Base-by-base conservation (phyloP, 2,888 invertebrate species). In the Asteroscopus sphinx region DNA sequence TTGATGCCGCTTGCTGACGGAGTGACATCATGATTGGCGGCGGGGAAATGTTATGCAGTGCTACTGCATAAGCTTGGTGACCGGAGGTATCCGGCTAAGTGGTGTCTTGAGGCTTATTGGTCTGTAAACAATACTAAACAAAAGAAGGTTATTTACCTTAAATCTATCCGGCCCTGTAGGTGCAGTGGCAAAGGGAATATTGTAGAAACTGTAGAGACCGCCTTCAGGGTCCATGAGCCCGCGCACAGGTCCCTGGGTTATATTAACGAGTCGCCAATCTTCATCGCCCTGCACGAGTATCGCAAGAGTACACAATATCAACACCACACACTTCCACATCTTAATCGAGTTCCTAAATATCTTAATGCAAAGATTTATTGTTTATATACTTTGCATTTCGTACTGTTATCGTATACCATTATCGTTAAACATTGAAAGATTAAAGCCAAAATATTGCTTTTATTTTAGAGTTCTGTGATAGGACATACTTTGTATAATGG, bases 111-210 rank as follows among this genome's bases (percentile, higher is more conserved):
- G n/a, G n/a, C n/a, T n/a, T n/a, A n/a, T n/a, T n/a, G n/a, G n/a
- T n/a, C n/a, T n/a, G n/a, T n/a, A n/a, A n/a, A n/a, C n/a, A n/a
- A 21, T 21, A 1, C 4, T 21, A 21, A 6, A 6, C 4, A 21
- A 1, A 21, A 4, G 6, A 6, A 3, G 2, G 21, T 3, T 28
- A 26, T 28, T 28, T 32, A 76, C 73, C 76, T 85, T 85, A 59
- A 82, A 89, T 57, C 71, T 82, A 8, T 86, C 41, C 0, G 37
- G 26, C 1, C 87, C 88, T 4, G 76, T 82, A 0, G 89, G 90
- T 1, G 81, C 83, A n/a, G 82, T 86, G 0, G 90, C 90, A 39
- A 88, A 90, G 0, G 89, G 89, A 8, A 90, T 86, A 32, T 81
- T 78, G 36, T 82, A 79, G 51, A 87, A 90, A 1, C 61, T 56